Percentiles rank a stretch among this genome's conserved stretches.
Evolutionary conservation across 2,888 invertebrate species (phyloP).

Genomic region (Thymelicus acteon): DNA sequence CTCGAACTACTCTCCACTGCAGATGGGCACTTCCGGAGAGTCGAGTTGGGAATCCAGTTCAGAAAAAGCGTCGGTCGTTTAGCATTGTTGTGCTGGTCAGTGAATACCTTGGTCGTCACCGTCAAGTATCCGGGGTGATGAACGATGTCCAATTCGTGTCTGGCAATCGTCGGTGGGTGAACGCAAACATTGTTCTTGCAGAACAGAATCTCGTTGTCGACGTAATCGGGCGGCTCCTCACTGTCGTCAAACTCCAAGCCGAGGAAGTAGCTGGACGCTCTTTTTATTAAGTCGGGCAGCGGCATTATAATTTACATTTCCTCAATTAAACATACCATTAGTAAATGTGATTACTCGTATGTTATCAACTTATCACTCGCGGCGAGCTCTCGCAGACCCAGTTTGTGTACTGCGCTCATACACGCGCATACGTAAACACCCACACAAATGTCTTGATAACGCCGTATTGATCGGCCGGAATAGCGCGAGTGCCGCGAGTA

Average conservation of each 20-base stretch:
- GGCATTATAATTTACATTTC: conserved; percentile 87
- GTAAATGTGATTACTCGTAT: conserved; percentile 42
- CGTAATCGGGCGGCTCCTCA: conserved; percentile 87
- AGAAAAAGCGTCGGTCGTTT: conserved; percentile 93
- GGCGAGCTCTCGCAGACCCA: conserved; percentile 69
- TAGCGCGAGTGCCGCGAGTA: conserved; percentile 55
- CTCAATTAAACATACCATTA: conserved; percentile 48
- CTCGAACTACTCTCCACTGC: conserved; percentile 86
- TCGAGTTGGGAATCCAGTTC: conserved; percentile 97
- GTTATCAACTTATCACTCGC: conserved; percentile 69
- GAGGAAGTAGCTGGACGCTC: conserved; percentile 92
- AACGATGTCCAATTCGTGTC: conserved; percentile 92
- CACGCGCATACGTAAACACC: conserved; percentile 61
- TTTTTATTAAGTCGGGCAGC: conserved; percentile 89
- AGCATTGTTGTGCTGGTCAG: conserved; percentile 90
- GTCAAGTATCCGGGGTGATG: conserved; percentile 97
- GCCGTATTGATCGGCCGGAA: conserved; percentile 75
- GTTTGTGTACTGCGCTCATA: conserved; percentile 77
- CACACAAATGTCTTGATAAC: conserved; percentile 77
- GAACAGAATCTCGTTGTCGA: conserved; percentile 93
- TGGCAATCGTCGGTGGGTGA: conserved; percentile 94
- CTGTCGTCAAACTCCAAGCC: conserved; percentile 87
- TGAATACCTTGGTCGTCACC: conserved; percentile 92
- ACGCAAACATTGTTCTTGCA: conserved; percentile 99
- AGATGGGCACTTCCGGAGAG: conserved; percentile 93